Evolutionary conservation across 53 echinoderm and acorn worm species (phyloP), one percentile per base, ranked within the genome.

Genomic region (Temnopleurus reevesii): DNA sequence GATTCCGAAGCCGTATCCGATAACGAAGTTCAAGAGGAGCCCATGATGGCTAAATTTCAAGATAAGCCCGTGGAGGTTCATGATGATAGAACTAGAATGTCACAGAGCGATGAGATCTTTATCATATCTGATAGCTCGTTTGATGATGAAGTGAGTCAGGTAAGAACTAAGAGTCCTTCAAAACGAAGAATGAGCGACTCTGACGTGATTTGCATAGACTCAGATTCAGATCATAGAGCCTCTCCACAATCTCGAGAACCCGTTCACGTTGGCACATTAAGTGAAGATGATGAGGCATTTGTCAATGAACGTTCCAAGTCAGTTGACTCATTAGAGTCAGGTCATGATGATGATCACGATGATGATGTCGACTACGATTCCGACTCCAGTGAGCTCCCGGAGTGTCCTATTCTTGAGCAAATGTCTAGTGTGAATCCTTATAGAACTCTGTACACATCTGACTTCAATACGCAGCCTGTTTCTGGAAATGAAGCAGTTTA

Each of bases 151-250:
- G 15, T 25, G 12, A 49, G 15, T 17, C 26, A 49, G 8, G 4
- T 12, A 28, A 79, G 49, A 49, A 30, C 79, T 47, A 79, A 49
- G 51, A 26, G 29, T 3, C 27, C 79, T 10, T 28, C 79, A 5
- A 13, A 49, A 28, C 28, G 15, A n/a, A 47, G 30, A 18, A 55
- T 55, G 8, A 33, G 83, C 25, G 55, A 83, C 38, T 56, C 83
- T 10, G 83, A 83, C 34, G 83, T 83, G 35, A 83, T 83, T 35
- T 83, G 57, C 55, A 19, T 83, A 34, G 41, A 25, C 23, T 83
- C 56, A 18, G 83, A 56, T 35, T 83, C 56, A 2, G 83, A 83
- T 54, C 19, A 54, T 10, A 34, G 23, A 18, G 30, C 33, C 27
- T 30, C 47, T 31, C 10, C 45, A 2, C n/a, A 45, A 33, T 8